A percentile compares a stretch with the other conserved stretches of the same genome.
Evolutionary conservation across 2,113 vertebrate genomes (phyloP).

Genomic region (Aegithalos caudatus): DNA sequence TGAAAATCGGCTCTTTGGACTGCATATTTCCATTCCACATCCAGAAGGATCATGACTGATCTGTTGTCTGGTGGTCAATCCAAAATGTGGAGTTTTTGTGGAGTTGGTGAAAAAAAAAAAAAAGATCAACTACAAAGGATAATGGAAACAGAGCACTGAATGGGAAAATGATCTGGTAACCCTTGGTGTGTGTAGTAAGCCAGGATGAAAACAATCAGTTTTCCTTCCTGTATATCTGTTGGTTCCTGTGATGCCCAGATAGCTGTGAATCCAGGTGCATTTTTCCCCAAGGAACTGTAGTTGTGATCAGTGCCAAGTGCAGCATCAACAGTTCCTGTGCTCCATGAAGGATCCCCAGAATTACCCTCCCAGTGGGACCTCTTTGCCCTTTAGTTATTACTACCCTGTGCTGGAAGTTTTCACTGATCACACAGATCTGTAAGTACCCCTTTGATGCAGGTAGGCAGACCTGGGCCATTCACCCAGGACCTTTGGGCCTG

Average conservation of each 20-base stretch:
- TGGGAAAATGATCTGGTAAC: background rate
- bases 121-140: background rate
- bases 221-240: background rate
- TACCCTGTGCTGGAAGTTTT: background rate
- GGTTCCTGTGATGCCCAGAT: background rate
- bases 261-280: rapidly evolving
- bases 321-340: background rate
- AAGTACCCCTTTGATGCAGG: background rate
- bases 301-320: rapidly evolving
- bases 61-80: background rate
- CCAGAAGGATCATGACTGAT: background rate
- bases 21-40: background rate
- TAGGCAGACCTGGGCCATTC: background rate
- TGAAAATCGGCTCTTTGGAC: background rate
- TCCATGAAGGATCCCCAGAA: background rate
- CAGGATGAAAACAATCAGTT: background rate
- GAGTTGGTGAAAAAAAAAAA: background rate
- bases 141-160: background rate
- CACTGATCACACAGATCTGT: background rate
- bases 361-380: background rate
- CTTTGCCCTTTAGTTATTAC: background rate
- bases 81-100: rapidly evolving
- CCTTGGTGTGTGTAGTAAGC: background rate
- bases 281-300: background rate
- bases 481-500: background rate